Base-by-base conservation (phyloP, 2,888 invertebrate species). In the Erebia aethiops region DNA sequence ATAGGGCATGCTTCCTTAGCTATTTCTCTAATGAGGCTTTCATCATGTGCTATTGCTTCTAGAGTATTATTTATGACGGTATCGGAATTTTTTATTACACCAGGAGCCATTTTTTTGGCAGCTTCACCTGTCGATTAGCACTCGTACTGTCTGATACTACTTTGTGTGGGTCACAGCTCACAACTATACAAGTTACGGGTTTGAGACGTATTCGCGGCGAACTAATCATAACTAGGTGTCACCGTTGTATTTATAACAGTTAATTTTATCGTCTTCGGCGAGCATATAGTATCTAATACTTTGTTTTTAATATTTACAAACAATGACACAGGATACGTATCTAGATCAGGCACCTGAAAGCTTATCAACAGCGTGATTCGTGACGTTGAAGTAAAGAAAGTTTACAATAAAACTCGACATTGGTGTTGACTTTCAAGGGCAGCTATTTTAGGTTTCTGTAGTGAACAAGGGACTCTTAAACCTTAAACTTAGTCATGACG, bases 221-320 rank as follows among this genome's bases (percentile, higher is more conserved):
- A 90, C 91, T 90, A 87, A 82, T 78, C 79, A 76, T 73, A 73
- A 76, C 74, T 81, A 82, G 74, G 80, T 84, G 81, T 77, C 79
- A 76, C 79, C 82, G 78, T 77, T 79, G 88, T 88, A 88, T 91
- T 84, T 91, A 91, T 91, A 90, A 87, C 80, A 84, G 78, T 84
- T 35, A 35, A 35, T 35, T 86, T 88, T 89, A 88, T 89, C 87
- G 82, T 82, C 76, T 76, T 76, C 76, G 78, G 75, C 75, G 71
- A 76, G 71, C 73, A 74, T 66, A 62, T 64, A 21, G 26, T 57
- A 13, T 52, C 43, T 72, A 73, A 69, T 71, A 75, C 76, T 77
- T 77, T 75, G 80, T 79, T 82, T 79, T 75, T 74, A 75, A 71
- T 86, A 79, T 83, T 82, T 82, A 80, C 80, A 78, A 78, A 82